A percentile compares a stretch with the other conserved stretches of the same genome.
phyloP scores from a whole-genome alignment of 2,888 invertebrate species.

The Tetragonula carbonaria region DNA sequence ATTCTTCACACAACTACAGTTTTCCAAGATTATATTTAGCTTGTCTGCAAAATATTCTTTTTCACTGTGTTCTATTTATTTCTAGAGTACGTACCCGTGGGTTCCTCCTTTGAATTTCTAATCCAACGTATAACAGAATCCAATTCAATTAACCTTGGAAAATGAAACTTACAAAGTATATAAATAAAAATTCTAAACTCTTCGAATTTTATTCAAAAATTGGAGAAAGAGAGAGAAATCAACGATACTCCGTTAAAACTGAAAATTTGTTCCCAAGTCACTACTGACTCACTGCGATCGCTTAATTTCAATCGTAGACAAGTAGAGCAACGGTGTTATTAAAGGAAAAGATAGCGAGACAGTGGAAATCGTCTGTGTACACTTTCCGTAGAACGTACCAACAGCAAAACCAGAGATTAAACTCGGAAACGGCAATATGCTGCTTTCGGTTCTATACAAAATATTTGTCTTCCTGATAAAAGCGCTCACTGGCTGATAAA shows the following conservation, averaged over 20 bases:
- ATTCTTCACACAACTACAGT: background rate
- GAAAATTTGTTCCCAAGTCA: background rate
- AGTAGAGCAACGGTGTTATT: conserved; percentile 15
- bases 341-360: conserved; percentile 29
- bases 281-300: background rate
- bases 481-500: background rate
- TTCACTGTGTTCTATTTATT: background rate
- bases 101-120: background rate
- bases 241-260: background rate
- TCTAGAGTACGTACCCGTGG: too few species aligned
- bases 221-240: background rate
- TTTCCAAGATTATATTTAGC: background rate
- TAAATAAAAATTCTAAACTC: background rate
- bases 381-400: conserved; percentile 15
- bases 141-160: background rate
- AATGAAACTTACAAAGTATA: background rate
- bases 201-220: background rate
- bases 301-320: conserved; percentile 35
- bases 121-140: too few species aligned
- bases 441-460: conserved; percentile 10
- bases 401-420: conserved; percentile 51
- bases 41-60: background rate
- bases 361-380: conserved; percentile 16
- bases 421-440: conserved; percentile 33
- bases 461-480: conserved; percentile 26